Conservation (phyloP, 2,797 vertebrate genomes). For the Danionella dracula region DNA sequence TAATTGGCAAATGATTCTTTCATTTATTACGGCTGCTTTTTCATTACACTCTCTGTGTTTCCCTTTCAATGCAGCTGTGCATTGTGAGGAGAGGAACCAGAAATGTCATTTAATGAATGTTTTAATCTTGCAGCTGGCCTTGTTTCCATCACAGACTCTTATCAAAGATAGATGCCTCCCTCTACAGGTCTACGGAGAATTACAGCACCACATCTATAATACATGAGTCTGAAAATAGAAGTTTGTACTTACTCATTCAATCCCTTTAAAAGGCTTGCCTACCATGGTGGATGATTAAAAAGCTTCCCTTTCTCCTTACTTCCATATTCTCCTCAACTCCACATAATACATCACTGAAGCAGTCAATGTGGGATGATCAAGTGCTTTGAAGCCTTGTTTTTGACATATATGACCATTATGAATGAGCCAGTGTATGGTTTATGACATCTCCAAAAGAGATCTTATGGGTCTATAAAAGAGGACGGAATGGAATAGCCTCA, state of each 20-base stretch:
- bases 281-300: slow-evolving; percentile 35
- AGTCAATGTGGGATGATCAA: not conserved
- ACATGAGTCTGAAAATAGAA: slow-evolving; percentile 73
- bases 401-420: not conserved
- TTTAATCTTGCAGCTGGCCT: slow-evolving; percentile 70
- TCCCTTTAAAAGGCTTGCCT: slow-evolving; percentile 56
- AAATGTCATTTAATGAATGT: slow-evolving; percentile 68
- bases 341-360: slow-evolving; percentile 40
- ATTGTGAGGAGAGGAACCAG: slow-evolving; percentile 29
- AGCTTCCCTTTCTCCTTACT: slow-evolving; percentile 21
- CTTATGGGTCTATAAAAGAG: too few species aligned
- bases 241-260: slow-evolving; percentile 62
- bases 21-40: slow-evolving; percentile 20
- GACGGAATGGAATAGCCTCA: not conserved
- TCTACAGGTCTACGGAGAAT: slow-evolving; percentile 60
- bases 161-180: slow-evolving; percentile 72
- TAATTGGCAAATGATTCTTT: not conserved
- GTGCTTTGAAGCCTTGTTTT: too few species aligned
- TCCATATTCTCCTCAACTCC: slow-evolving; percentile 9
- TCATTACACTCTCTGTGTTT: slow-evolving; percentile 18
- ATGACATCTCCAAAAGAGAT: not conserved
- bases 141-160: slow-evolving; percentile 64
- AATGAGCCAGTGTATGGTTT: not conserved
- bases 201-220: slow-evolving; percentile 69
- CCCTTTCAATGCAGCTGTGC: slow-evolving; percentile 10